A percentile compares a stretch with the other conserved stretches of the same genome.
phyloP scores from a whole-genome alignment of 2,888 invertebrate species.

The Cremastinae sp. region DNA sequence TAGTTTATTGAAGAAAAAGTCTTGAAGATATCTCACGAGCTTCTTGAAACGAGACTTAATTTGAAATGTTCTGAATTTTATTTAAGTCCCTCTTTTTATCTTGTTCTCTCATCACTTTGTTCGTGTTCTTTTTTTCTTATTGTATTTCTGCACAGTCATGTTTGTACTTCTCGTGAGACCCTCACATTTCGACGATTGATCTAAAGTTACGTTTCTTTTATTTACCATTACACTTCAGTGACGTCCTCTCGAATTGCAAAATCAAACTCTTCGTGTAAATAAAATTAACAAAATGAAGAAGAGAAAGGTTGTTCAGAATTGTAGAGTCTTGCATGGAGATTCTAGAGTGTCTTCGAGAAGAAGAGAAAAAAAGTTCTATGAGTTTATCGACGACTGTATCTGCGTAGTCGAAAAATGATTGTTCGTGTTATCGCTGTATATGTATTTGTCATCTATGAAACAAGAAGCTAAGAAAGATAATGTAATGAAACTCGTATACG shows the following conservation, averaged over 20 bases:
- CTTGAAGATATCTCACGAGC: slow-evolving; percentile 20
- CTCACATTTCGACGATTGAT: background rate
- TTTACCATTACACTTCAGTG: background rate
- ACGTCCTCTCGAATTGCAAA: too few species aligned
- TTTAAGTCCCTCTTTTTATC: slow-evolving; percentile 58
- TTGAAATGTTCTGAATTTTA: slow-evolving; percentile 36
- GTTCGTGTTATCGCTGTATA: slow-evolving; percentile 34
- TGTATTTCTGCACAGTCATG: background rate
- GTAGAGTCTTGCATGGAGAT: slow-evolving; percentile 27
- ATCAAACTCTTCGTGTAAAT: too few species aligned
- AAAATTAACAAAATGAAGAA: slow-evolving; percentile 30
- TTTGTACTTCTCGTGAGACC: slow-evolving; percentile 19
- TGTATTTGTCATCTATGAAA: slow-evolving; percentile 47
- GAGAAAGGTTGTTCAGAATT: slow-evolving; percentile 20
- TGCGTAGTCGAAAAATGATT: slow-evolving; percentile 22
- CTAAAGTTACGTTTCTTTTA: slow-evolving; percentile 17
- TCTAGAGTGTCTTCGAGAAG: background rate
- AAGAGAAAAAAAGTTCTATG: slow-evolving; percentile 4
- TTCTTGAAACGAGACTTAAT: slow-evolving; percentile 35
- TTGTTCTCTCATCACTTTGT: slow-evolving; percentile 9
- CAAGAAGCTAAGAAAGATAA: slow-evolving; percentile 9
- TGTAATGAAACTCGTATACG: slow-evolving; percentile 45
- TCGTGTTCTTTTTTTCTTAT: slow-evolving; percentile 5
- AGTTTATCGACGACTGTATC: slow-evolving; percentile 40
- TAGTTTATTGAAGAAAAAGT: slow-evolving; percentile 2